Conservation (phyloP, 2,113 vertebrate species). For the Numenius arquata region DNA sequence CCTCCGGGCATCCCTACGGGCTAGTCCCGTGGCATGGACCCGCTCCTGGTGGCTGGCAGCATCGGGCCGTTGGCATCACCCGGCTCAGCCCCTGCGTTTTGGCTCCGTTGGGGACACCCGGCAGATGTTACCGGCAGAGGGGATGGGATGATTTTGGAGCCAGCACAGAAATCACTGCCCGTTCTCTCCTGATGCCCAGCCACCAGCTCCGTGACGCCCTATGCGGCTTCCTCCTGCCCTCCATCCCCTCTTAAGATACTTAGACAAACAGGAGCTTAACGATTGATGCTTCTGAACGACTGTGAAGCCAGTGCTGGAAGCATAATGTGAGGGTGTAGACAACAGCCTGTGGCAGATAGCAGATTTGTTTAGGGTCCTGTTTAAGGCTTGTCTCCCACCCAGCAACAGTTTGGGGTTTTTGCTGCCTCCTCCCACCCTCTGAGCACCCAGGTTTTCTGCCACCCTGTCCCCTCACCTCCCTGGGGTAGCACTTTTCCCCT, state of each 20-base stretch:
- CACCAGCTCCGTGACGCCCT: not conserved
- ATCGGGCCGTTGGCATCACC: not conserved
- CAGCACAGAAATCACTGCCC: not conserved
- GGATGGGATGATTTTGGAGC: not conserved
- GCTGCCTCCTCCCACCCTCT: not conserved
- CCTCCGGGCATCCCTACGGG: not conserved
- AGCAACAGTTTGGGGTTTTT: not conserved
- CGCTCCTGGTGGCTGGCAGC: not conserved
- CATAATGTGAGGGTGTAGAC: not conserved
- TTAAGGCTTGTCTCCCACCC: not conserved
- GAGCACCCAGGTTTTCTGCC: not conserved
- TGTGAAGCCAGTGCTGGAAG: not conserved
- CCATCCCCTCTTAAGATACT: not conserved
- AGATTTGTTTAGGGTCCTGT: not conserved
- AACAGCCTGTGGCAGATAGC: not conserved
- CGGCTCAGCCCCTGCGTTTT: not conserved
- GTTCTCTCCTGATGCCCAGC: not conserved
- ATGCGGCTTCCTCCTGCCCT: not conserved
- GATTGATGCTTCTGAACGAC: not conserved
- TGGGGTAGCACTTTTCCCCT: not conserved
- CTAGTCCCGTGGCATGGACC: not conserved
- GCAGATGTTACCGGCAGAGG: not conserved
- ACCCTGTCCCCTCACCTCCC: not conserved
- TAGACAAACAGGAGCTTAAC: rapidly evolving
- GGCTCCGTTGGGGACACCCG: not conserved